Evolutionary conservation across 2,797 vertebrate genomes (phyloP), one percentile per base, ranked within the genome.

Genomic region (Sitta carolinensis): DNA sequence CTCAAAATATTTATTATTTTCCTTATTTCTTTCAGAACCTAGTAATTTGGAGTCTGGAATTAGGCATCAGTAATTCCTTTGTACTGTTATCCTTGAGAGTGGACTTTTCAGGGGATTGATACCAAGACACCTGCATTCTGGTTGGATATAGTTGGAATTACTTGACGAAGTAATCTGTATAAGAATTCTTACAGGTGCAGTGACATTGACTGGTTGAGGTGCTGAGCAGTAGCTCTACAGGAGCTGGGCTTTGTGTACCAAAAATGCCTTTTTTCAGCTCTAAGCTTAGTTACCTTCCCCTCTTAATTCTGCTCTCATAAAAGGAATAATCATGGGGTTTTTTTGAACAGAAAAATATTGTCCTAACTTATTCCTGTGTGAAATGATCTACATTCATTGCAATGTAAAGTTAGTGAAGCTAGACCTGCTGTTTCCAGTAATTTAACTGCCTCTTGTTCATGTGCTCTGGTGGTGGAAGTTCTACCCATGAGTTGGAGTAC

Each of bases 291-390:
- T 83, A 21, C 8, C 10, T 32, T 6, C 22, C 7, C 12, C 32
- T 29, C 13, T 45, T 66, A 29, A 43, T 91, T 88, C 32, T 77
- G 26, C 29, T 54, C 0, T 48, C 13, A 17, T 50, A 43, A 51
- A 73, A 84, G 11, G 25, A 72, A n/a, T 47, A 1, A 21, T 74
- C 3, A 2, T 64, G 51, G 20, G 6, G 0, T 0, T 1, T 4
- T 32, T 51, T 82, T 88, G 16, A 89, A 34, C 18, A 42, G 34
- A 64, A 62, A 66, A 89, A 73, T 47, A n/a, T 38, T 80, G 23
- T 21, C 19, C 57, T 91, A 42, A 67, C 66, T 94, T 88, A 40
- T 79, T 81, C 21, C 52, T 74, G 14, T 62, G 48, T 75, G 40
- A 27, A 86, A 38, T 69, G 47, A 68, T 86, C 14, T 43, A 23